Conservation (phyloP, 53 echinoderm and acorn worm species). For the Astropecten irregularis region DNA sequence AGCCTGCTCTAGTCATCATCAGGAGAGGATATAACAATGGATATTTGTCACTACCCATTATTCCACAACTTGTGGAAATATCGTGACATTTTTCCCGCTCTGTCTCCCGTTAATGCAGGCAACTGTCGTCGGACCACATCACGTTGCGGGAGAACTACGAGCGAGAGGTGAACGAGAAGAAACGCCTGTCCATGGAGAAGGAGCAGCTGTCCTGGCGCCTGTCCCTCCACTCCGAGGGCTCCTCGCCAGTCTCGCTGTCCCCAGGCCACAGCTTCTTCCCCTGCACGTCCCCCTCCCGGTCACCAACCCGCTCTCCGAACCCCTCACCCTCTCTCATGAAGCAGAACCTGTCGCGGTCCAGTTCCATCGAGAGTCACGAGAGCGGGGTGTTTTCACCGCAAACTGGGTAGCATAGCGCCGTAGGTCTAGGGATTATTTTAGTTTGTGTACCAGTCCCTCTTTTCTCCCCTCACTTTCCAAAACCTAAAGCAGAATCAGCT, state of each 20-base stretch:
- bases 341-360: conserved; percentile 66
- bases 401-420: not conserved
- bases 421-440: not conserved
- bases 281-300: conserved; percentile 55
- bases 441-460: no score
- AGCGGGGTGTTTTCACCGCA: conserved; percentile 89
- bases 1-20: no score
- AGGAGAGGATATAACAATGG: no score
- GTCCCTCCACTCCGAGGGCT: conserved; percentile 54
- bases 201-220: conserved; percentile 92
- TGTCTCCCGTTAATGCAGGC: conserved; percentile 65
- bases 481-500: not conserved
- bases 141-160: conserved; percentile 84
- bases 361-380: conserved; percentile 91
- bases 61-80: no score
- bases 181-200: conserved; percentile 99
- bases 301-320: conserved; percentile 59
- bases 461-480: no score
- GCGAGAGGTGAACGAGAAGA: conserved; percentile 86
- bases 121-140: conserved; percentile 94
- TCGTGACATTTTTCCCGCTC: no score
- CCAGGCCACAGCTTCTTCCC: conserved; percentile 69
- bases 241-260: conserved; percentile 69
- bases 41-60: no score
- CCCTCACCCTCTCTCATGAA: conserved; percentile 63